Base-by-base conservation (phyloP, 2,888 invertebrate species). In the Pammene aurita region DNA sequence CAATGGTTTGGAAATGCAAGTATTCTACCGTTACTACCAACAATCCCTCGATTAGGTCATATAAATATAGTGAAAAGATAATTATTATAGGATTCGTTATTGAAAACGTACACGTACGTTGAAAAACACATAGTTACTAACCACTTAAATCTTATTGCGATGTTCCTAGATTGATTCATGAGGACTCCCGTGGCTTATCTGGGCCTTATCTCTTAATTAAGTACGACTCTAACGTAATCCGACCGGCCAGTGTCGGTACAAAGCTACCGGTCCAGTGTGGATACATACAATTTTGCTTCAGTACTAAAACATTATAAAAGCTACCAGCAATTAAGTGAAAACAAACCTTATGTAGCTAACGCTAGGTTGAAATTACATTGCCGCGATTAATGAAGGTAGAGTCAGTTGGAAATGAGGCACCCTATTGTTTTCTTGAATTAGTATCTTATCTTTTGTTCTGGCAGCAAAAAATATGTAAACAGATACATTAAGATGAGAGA, bases 121-220 rank as follows among this genome's bases (percentile, higher is more conserved):
- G 26, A 26, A 26, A 14, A 18, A 48, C 38, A 4, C 35, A 50
- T 38, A 1, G 46, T 7, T 38, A 38, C 14, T 61, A 61, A 50
- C 41, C 50, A 34, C 14, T 63, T 72, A 75, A 77, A 73, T 78
- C 80, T 82, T 84, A 84, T 85, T 83, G 82, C 72, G 74, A 73
- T 77, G 72, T 44, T 18, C 72, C 54, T 72, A 64, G 87, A 87
- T 87, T 87, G 87, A 87, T 86, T 84, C 86, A 85, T 83, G 79
- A 79, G 76, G 85, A 83, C 81, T 84, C 83, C 80, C 82, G 80
- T 80, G 80, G 84, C 83, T 85, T 84, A 84, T 80, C 80, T 80
- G 35, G 75, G 74, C 78, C 80, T 84, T 85, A 86, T 84, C 85
- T 84, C 74, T 83, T 86, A 87, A 87, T 87, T 87, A 87, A 85